Base-by-base conservation (phyloP, 2,113 vertebrate species). In the Agapornis roseicollis region DNA sequence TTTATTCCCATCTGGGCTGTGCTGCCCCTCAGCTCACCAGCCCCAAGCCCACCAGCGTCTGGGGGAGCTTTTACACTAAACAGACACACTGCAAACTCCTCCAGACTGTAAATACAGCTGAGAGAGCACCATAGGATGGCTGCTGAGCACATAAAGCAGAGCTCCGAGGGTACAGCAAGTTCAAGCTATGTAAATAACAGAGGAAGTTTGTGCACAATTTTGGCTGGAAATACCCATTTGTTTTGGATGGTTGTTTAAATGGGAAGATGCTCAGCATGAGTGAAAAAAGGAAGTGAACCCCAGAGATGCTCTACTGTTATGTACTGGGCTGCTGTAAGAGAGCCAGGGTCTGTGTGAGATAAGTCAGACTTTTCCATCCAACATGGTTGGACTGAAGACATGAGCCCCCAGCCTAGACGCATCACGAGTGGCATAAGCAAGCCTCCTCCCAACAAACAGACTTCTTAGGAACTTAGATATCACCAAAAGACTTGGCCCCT, bases 31-130 rank as follows among this genome's bases (percentile, higher is more conserved):
- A 91, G 73, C 73, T 87, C 80, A 4, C 71, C 64, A 95, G 81
- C 71, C 80, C 80, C 76, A 56, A 94, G 46, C 77, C 88, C 70
- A 93, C 60, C 68, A 85, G 24, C 74, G 44, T 53, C 63, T 87
- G 88, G 63, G 87, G 70, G 87, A 91, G 69, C 76, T 94, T 96
- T 93, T 95, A 96, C 96, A 96, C 94, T 95, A 89, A 97, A 91
- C 92, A 95, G 92, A 93, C 90, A 94, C 84, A 71, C 56, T 90
- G 85, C 88, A 93, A 81, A 92, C 92, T 95, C 84, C 91, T 95
- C 95, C 90, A 96, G 95, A 97, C 89, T 85, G 97, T 97, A 98
- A 98, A 98, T 97, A 98, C 95, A 98, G 97, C 96, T 97, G 96
- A 92, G 91, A 90, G 79, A 92, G 69, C 63, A 69, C 88, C 84